Evolutionary conservation across 2,797 vertebrate genomes (phyloP).

Genomic region (Gastrophryne carolinensis): DNA sequence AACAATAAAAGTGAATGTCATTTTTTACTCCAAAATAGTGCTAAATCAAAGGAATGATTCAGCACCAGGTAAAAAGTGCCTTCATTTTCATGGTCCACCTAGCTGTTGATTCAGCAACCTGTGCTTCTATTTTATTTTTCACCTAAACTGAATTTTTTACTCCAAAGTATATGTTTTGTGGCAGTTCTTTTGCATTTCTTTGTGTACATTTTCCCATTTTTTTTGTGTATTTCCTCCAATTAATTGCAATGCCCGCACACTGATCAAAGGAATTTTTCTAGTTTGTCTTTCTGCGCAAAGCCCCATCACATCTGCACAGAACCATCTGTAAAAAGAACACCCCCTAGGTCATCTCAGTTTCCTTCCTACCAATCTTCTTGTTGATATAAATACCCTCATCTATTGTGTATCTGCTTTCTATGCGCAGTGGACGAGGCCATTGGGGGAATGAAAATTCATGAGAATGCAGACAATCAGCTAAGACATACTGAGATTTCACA

Average conservation of each 20-base stretch:
- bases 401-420: background rate
- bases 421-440: background rate
- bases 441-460: background rate
- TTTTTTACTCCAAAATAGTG: too few species aligned
- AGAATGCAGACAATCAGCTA: background rate
- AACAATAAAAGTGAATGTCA: too few species aligned
- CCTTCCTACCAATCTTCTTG: background rate
- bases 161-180: too few species aligned
- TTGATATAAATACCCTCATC: background rate
- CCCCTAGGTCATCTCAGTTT: background rate
- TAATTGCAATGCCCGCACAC: background rate
- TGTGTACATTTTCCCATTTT: too few species aligned
- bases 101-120: too few species aligned
- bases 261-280: too few species aligned
- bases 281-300: background rate
- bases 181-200: too few species aligned
- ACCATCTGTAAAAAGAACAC: background rate
- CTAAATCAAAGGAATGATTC: too few species aligned
- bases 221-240: background rate
- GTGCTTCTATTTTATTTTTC: too few species aligned
- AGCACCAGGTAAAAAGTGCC: too few species aligned
- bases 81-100: too few species aligned
- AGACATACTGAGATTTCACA: background rate
- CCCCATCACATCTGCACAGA: background rate
- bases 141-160: too few species aligned